Evolutionary conservation across 1,140 invertebrate genomes (phyloP), one percentile per base, ranked within the genome.

Genomic region (Drosophila nigromelanica): DNA sequence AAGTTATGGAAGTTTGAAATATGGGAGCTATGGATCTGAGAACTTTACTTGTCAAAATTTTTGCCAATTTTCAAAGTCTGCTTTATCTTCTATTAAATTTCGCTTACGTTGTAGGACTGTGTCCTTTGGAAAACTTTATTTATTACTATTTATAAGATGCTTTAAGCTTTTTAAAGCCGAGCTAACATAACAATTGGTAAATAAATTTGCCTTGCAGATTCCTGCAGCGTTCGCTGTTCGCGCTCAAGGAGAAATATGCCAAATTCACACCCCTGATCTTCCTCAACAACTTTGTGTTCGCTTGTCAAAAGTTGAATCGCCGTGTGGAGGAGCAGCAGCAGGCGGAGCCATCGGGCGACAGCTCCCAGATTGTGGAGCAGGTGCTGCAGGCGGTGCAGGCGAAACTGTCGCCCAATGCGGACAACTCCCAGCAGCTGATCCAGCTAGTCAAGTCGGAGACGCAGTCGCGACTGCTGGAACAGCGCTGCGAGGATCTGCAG

Each of bases 231-330:
- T 90, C 90, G 1, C 21, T 91, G 35, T 76, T 76, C 39, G 35
- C 50, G 4, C 70, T 91, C 7, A 78, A 85, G 55, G 81, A 91
- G 61, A 91, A 91, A 78, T 91, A 91, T 80, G 86, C 89, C 78
- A 91, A 91, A 87, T 91, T 89, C 18, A 91, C 90, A 30, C 90
- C 90, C 5, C 48, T 91, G 51, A 79, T 91, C 75, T 91, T 91
- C 83, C 89, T 91, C 2, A 91, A 64, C 35, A 91, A 91, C 47
- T 91, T 91, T 66, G 80, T 91, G 42, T 87, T 80, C 72, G 70
- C 83, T 27, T 90, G 90, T 45, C 73, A 81, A 14, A 81, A 86
- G 54, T 86, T 91, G 42, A 73, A 72, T 18, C 71, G 47, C 1
- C 62, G 67, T n/a, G 37, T 71, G 6, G 68, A 47, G 37, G 76